Conservation (phyloP, 37 sponge, comb jelly and placozoan species). For the Halisarca cf. caerulea region DNA sequence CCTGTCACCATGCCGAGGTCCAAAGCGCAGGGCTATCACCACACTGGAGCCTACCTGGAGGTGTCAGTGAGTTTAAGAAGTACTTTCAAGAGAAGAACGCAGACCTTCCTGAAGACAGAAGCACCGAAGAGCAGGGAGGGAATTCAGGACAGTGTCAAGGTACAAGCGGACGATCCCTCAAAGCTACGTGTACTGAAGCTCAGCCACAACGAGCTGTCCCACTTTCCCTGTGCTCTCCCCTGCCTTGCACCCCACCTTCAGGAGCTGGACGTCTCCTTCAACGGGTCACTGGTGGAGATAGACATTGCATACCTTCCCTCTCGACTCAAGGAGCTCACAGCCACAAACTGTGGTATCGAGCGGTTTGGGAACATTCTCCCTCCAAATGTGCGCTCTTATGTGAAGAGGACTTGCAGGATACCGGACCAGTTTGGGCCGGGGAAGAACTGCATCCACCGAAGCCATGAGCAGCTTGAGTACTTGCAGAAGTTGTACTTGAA, state of each 20-base stretch:
- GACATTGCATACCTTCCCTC: conserved; percentile 53
- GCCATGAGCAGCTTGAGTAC: conserved; percentile 31
- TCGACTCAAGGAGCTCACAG: conserved; percentile 44
- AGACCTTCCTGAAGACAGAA: too few relatives aligned
- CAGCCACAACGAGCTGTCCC: conserved; percentile 44
- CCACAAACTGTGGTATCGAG: conserved; percentile 24
- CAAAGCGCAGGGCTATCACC: neutral
- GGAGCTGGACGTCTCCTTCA: conserved; percentile 64
- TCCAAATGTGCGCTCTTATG: neutral
- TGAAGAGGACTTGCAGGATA: conserved; percentile 29
- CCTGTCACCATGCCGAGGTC: neutral
- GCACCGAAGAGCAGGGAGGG: neutral
- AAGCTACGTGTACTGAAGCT: conserved; percentile 47
- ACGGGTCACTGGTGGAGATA: conserved; percentile 21
- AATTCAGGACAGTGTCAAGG: neutral
- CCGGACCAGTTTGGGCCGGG: neutral
- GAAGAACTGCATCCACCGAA: conserved; percentile 52
- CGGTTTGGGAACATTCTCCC: conserved; percentile 38
- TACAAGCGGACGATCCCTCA: conserved; percentile 49
- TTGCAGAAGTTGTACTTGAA: conserved; percentile 44
- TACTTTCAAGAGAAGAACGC: neutral
- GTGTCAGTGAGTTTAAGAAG: neutral
- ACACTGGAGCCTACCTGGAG: neutral
- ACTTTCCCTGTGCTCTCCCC: conserved; percentile 61
- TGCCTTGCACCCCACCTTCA: conserved; percentile 67